Percentiles rank a stretch among this genome's conserved stretches.
Evolutionary conservation across 2,888 invertebrate genomes (phyloP).

Genomic region (Hyppa rectilinea): DNA sequence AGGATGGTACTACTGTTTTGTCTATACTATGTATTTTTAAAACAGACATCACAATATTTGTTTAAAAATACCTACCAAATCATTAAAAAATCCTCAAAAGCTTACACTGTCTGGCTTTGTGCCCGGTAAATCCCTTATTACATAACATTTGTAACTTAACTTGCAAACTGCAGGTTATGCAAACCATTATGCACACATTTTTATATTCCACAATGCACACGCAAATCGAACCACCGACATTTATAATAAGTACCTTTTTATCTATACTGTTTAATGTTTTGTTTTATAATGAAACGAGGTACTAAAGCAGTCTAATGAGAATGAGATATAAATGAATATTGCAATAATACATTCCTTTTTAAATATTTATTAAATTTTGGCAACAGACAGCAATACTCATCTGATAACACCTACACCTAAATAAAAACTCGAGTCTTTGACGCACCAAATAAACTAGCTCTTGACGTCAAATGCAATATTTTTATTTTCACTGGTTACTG

Average conservation of each 20-base stretch:
- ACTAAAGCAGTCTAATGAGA: neutral
- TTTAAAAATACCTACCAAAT: neutral
- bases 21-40: neutral
- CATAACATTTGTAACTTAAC: neutral
- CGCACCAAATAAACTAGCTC: conserved; percentile 56
- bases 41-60: neutral
- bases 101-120: neutral
- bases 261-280: neutral
- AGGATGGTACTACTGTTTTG: neutral
- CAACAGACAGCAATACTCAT: conserved; percentile 21
- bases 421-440: conserved; percentile 56
- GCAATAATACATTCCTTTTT: neutral
- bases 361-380: conserved; percentile 33
- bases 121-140: neutral
- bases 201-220: neutral
- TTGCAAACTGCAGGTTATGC: neutral
- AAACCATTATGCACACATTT: neutral
- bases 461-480: conserved; percentile 65
- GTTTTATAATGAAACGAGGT: neutral
- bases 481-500: conserved; percentile 50
- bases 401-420: conserved; percentile 39
- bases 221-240: neutral
- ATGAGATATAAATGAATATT: conserved; percentile 24
- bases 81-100: neutral
- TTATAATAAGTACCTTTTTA: neutral